Conservation (phyloP, 2,888 invertebrate genomes). For the Liposcelis brunnea region DNA sequence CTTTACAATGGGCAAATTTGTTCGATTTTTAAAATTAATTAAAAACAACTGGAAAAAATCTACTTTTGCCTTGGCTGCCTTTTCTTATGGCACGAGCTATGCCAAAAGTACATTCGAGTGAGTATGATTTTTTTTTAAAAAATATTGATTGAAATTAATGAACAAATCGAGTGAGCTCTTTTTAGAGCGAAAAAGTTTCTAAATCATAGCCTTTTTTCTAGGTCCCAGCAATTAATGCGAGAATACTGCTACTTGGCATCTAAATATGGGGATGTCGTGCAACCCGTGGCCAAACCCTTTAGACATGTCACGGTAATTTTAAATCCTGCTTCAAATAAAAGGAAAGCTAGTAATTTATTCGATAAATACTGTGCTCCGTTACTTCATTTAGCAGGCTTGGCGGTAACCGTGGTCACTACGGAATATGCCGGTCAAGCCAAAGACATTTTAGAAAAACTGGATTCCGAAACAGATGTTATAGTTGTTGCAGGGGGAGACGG, state of each 20-base stretch:
- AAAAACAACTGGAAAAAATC: conserved; percentile 85
- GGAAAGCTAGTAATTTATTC: conserved; percentile 43
- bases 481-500: conserved; percentile 93
- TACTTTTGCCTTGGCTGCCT: conserved; percentile 43
- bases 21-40: conserved; percentile 46
- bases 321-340: conserved; percentile 77
- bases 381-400: conserved; percentile 76
- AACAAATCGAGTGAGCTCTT: conserved; percentile 4
- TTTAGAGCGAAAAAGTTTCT: conserved; percentile 1
- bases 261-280: conserved; percentile 46
- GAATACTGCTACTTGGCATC: conserved; percentile 61
- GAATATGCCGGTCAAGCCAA: conserved; percentile 80
- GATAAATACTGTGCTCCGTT: conserved; percentile 87
- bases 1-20: conserved; percentile 38
- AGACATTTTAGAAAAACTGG: conserved; percentile 55
- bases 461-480: conserved; percentile 62
- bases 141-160: conserved; percentile 10
- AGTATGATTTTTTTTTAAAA: conserved; percentile 21
- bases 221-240: conserved; percentile 60
- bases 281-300: conserved; percentile 40
- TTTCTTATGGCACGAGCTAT: conserved; percentile 53
- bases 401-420: conserved; percentile 57
- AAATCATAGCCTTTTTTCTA: conserved; percentile 23
- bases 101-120: conserved; percentile 58
- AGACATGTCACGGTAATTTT: conserved; percentile 70